phyloP scores from a whole-genome alignment of 1,140 invertebrate species.

The Drosophila rhopaloa region DNA sequence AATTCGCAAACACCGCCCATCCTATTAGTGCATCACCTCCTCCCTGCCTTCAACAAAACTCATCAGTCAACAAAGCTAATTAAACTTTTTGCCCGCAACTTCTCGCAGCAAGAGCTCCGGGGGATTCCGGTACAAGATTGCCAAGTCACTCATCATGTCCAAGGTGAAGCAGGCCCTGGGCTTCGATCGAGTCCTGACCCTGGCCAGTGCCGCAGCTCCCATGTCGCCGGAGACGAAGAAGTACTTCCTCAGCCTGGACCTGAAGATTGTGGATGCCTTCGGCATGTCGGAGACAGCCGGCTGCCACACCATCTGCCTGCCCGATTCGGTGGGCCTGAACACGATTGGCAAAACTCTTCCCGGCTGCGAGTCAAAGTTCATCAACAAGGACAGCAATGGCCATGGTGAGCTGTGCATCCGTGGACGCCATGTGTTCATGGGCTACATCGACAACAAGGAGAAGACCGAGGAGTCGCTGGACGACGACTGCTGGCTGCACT shows the following conservation, averaged over 20 bases:
- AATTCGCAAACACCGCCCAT: conserved; percentile 5
- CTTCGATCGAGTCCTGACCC: conserved; percentile 89
- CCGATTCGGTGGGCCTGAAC: conserved; percentile 87
- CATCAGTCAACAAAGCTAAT: conserved; percentile 64
- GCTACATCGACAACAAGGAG: conserved; percentile 91
- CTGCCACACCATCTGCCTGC: conserved; percentile 88
- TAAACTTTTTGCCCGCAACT: conserved; percentile 48
- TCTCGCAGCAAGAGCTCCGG: conserved; percentile 69
- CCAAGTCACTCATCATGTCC: conserved; percentile 85
- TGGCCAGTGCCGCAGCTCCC: conserved; percentile 93
- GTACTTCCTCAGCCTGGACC: conserved; percentile 94
- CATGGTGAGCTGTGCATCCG: conserved; percentile 92
- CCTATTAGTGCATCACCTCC: neutral
- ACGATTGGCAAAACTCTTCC: conserved; percentile 89
- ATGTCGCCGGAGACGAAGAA: conserved; percentile 93
- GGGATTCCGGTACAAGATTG: conserved; percentile 81
- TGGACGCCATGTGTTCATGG: conserved; percentile 96
- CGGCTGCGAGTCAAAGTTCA: conserved; percentile 89
- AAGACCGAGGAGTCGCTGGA: conserved; percentile 90
- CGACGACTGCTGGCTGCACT: conserved; percentile 91
- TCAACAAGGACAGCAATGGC: conserved; percentile 89
- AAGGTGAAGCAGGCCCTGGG: conserved; percentile 92
- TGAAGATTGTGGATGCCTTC: conserved; percentile 92
- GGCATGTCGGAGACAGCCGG: conserved; percentile 95
- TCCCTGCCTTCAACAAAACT: conserved; percentile 37